These are phyloP conservation scores for Melanerpes formicivorus DNA, from an alignment of 2,113 vertebrate species.

Conservation along the genomic window DNA sequence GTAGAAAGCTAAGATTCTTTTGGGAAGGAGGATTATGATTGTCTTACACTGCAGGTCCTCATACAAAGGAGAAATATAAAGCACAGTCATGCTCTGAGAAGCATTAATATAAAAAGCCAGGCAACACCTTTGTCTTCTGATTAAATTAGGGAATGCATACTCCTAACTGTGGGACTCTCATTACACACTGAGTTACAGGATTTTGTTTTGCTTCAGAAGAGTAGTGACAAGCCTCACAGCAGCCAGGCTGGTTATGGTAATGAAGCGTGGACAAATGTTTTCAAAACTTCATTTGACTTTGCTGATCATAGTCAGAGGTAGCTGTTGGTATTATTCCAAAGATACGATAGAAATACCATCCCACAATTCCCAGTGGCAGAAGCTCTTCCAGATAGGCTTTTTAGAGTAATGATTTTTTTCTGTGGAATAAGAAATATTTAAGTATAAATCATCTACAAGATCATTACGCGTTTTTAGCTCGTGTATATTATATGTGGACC, in stretches of 20 bases:
- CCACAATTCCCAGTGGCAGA: not conserved
- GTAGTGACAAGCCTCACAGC: not conserved
- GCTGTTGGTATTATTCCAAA: not conserved
- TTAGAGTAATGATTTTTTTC: not conserved
- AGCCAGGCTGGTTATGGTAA: not conserved
- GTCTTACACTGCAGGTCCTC: not conserved
- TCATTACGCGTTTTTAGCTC: not conserved
- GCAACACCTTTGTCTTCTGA: not conserved
- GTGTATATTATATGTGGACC: not conserved
- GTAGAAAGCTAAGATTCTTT: not conserved
- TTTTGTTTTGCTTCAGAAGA: not conserved
- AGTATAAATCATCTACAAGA: not conserved
- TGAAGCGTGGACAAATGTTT: not conserved
- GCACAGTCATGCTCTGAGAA: not conserved
- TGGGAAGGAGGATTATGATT: not conserved
- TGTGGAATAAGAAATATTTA: not conserved
- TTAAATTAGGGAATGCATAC: not conserved
- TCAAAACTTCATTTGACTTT: not conserved
- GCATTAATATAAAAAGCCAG: not conserved
- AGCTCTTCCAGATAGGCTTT: not conserved
- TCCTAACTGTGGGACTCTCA: not conserved
- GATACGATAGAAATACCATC: not conserved
- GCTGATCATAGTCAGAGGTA: not conserved
- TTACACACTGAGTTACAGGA: not conserved
- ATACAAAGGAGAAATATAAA: not conserved